phyloP scores from a whole-genome alignment of 2,888 invertebrate species.

The Hirtodrosophila confusa region DNA sequence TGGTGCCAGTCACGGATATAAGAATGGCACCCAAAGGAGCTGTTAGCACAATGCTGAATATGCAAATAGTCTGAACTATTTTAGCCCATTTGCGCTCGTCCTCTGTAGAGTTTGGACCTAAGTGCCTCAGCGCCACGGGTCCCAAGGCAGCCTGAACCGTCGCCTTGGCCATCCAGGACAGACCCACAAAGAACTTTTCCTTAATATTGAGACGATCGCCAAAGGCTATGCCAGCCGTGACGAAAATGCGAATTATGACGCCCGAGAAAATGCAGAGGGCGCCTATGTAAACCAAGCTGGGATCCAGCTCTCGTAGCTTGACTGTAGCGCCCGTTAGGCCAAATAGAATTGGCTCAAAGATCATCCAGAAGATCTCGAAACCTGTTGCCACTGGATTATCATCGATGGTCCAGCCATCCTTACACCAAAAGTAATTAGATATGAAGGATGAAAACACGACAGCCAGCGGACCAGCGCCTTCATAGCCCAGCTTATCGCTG shows the following conservation, averaged over 20 bases:
- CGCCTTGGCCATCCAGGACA: conserved; percentile 98
- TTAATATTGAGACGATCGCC: conserved; percentile 93
- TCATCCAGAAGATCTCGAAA: conserved; percentile 97
- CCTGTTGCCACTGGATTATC: conserved; percentile 94
- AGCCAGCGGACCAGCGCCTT: conserved; percentile 91
- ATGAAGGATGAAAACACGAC: conserved; percentile 93
- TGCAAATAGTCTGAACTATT: conserved; percentile 90
- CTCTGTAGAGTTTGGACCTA: conserved; percentile 84
- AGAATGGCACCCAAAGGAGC: conserved; percentile 93
- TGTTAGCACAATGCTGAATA: conserved; percentile 92
- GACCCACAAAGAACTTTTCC: conserved; percentile 95
- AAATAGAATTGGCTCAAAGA: conserved; percentile 97
- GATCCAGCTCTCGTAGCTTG: conserved; percentile 90
- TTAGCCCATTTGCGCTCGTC: conserved; percentile 87
- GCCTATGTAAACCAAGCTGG: conserved; percentile 88
- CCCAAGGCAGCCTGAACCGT: conserved; percentile 97
- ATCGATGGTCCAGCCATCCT: conserved; percentile 93
- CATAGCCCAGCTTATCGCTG: conserved; percentile 91
- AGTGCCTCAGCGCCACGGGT: conserved; percentile 89
- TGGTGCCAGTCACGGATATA: conserved; percentile 91
- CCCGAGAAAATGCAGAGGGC: conserved; percentile 88
- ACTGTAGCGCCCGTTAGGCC: conserved; percentile 96
- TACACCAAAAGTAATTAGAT: conserved; percentile 92
- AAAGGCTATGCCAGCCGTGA: conserved; percentile 89
- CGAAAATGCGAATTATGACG: conserved; percentile 87